These are phyloP conservation scores for Tarsius wallacei DNA, from an alignment of 2,797 vertebrate genomes.

Conservation along the genomic window DNA sequence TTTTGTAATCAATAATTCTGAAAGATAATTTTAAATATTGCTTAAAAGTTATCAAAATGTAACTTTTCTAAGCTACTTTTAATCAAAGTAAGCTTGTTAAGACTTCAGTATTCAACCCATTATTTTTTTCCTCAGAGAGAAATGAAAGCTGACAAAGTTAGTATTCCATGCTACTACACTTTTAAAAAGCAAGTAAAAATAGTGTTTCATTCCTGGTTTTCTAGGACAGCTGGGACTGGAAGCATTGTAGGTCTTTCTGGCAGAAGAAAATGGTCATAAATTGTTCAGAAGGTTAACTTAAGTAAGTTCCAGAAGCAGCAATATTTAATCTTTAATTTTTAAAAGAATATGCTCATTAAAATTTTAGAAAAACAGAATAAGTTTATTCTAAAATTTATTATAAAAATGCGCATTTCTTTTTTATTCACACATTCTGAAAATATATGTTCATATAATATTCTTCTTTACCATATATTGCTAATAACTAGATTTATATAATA, in stretches of 20 bases:
- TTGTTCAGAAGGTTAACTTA: slow-evolving; percentile 41
- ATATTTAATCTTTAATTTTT: slow-evolving; percentile 40
- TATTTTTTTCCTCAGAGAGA: not conserved
- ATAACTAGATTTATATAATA: not conserved
- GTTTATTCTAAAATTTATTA: not conserved
- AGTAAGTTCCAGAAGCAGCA: not conserved
- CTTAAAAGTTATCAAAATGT: not conserved
- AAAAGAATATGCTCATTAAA: not conserved
- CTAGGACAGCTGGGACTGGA: not conserved
- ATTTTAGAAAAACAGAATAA: not conserved
- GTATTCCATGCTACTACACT: not conserved
- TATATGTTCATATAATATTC: not conserved
- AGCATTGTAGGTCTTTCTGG: not conserved
- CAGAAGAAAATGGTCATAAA: not conserved
- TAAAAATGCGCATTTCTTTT: not conserved
- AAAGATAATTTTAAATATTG: not conserved
- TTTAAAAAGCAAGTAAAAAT: slow-evolving; percentile 48
- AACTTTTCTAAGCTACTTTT: not conserved
- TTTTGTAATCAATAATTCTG: slow-evolving; percentile 54
- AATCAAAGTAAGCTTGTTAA: not conserved
- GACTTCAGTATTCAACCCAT: not conserved
- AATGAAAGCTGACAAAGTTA: not conserved
- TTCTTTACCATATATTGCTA: not conserved
- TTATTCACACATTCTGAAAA: not conserved
- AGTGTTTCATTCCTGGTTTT: not conserved